Evolutionary conservation across 2,888 invertebrate genomes (phyloP), one percentile per base, ranked within the genome.

Genomic region (Leucoma salicis): DNA sequence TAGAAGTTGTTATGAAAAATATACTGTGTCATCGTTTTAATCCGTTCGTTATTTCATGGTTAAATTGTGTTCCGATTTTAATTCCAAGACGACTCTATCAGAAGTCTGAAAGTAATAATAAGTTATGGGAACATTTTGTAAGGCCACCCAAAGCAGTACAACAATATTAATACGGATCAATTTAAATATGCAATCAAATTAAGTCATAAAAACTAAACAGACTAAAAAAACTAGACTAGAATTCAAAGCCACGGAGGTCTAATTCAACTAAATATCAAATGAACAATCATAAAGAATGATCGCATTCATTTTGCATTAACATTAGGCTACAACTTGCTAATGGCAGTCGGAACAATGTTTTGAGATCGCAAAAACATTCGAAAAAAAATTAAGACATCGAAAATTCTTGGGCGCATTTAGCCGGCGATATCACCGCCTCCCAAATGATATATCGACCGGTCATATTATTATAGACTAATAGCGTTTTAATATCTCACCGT

Each of bases 391-490:
- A 70, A 79, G 73, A 80, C 79, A 76, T 82, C 74, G 63, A 79
- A 40, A 76, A 83, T 81, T 78, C 77, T 75, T 79, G 80, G 78
- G 70, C 79, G 76, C 76, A 78, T 86, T 87, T 83, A 80, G 69
- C 61, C 66, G 73, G 43, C 76, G 82, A 82, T 80, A 83, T 83
- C 80, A 73, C 76, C 75, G 78, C 80, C 76, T 71, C 70, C 58
- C 57, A 46, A 77, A 83, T 87, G 85, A 87, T 86, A 85, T 85
- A 86, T 84, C 66, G 78, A 67, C 61, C 68, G 63, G 61, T 68
- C 75, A 71, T 78, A 74, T n/a, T n/a, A n/a, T n/a, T n/a, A n/a
- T 79, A 75, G 73, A 77, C 84, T 89, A 89, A 89, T 88, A 85
- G 85, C 83, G 61, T 85, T 89, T 86, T 88, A 89, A 89, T 88